These are phyloP conservation scores for Siderastrea radians DNA, from an alignment of 92 coral and sea anemone species.

Conservation along the genomic window DNA sequence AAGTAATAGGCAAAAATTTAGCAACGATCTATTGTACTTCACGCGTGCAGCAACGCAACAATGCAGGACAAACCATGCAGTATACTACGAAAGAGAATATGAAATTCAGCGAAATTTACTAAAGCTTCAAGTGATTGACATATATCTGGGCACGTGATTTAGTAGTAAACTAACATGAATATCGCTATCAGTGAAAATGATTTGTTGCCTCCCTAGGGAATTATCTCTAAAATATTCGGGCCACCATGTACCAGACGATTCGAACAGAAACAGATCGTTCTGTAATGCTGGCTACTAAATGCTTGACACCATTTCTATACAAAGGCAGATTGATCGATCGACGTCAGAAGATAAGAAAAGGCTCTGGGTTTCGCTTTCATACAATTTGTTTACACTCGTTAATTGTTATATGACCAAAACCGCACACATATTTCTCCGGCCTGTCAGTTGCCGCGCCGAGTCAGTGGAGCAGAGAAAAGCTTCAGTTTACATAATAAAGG, in stretches of 20 bases:
- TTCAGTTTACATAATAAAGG: constrained; percentile 12
- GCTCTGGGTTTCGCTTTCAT: constrained; percentile 14
- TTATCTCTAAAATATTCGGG: neutral
- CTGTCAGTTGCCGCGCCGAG: constrained; percentile 24
- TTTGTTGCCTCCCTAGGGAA: constrained; percentile 37
- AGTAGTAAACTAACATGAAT: constrained; percentile 28
- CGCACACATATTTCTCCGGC: constrained; percentile 28
- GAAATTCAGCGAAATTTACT: constrained; percentile 18
- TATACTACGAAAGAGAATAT: neutral
- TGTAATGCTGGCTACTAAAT: neutral
- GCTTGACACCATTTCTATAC: constrained; percentile 8
- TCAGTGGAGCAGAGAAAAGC: constrained; percentile 3
- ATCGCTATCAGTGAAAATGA: neutral
- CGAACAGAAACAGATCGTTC: neutral
- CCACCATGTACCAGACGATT: neutral
- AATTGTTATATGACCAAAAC: constrained; percentile 49
- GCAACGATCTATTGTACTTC: neutral
- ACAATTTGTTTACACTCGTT: constrained; percentile 43
- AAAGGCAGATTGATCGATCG: neutral
- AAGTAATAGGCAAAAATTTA: neutral
- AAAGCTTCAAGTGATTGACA: constrained; percentile 50
- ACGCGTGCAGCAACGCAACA: constrained; percentile 24
- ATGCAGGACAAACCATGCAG: constrained; percentile 4
- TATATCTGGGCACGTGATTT: constrained; percentile 36
- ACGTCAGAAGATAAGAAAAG: neutral